Conservation (phyloP, 2,888 invertebrate species). For the Thera britannica region DNA sequence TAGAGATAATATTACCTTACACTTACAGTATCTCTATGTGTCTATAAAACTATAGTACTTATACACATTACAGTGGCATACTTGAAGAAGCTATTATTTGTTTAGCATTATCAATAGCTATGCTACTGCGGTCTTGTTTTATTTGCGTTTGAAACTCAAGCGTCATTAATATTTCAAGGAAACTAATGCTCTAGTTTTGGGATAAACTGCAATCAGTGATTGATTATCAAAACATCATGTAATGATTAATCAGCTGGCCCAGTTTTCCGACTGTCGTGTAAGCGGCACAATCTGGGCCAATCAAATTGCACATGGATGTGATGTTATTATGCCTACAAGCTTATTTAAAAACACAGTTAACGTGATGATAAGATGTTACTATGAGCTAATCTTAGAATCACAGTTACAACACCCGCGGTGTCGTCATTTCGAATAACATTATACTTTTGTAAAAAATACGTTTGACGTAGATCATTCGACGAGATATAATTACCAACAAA, state of each 20-base stretch:
- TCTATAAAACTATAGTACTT: background rate
- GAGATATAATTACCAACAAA: slow-evolving; percentile 30
- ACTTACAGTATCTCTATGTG: background rate
- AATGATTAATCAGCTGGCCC: slow-evolving; percentile 76
- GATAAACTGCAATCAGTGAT: slow-evolving; percentile 64
- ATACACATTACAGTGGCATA: slow-evolving; percentile 20
- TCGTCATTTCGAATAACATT: slow-evolving; percentile 50
- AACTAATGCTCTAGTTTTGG: slow-evolving; percentile 49
- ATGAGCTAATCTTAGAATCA: slow-evolving; percentile 47
- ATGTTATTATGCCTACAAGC: slow-evolving; percentile 46
- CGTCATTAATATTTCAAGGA: slow-evolving; percentile 8
- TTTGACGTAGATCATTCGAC: slow-evolving; percentile 43
- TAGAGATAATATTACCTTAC: background rate
- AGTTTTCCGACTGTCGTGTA: slow-evolving; percentile 68
- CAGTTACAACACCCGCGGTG: slow-evolving; percentile 49
- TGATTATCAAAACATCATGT: slow-evolving; percentile 65
- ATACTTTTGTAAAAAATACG: slow-evolving; percentile 45
- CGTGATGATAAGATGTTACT: slow-evolving; percentile 43
- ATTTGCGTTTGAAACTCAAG: slow-evolving; percentile 16
- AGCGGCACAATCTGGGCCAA: slow-evolving; percentile 73
- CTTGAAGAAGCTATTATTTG: slow-evolving; percentile 19
- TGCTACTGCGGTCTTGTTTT: slow-evolving; percentile 4
- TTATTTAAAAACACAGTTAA: slow-evolving; percentile 45
- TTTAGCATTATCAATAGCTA: slow-evolving; percentile 17
- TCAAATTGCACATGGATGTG: slow-evolving; percentile 53